Evolutionary conservation across 2,888 invertebrate genomes (phyloP).

Genomic region (Drosophila lutescens): DNA sequence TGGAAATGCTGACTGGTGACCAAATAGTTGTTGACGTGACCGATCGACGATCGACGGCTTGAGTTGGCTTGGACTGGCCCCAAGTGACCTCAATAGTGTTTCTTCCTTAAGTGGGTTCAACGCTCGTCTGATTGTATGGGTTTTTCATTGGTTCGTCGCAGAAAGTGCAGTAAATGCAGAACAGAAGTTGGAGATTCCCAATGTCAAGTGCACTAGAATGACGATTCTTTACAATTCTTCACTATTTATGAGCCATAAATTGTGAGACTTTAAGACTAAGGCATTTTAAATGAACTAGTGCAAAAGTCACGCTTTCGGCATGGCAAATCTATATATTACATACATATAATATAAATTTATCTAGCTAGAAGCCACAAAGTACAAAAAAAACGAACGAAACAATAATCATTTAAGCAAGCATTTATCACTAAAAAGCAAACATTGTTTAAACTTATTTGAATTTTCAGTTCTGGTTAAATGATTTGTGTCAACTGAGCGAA

Average conservation of each 20-base stretch:
- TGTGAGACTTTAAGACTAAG: neutral
- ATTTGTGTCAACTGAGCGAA: neutral
- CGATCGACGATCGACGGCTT: conserved; percentile 8
- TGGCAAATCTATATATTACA: no score
- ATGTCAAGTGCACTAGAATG: neutral
- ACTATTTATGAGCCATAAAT: neutral
- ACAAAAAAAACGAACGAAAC: no score
- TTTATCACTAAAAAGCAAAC: no score
- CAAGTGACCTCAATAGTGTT: conserved; percentile 48
- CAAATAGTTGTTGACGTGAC: conserved; percentile 9
- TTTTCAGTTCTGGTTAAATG: neutral
- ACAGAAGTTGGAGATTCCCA: neutral
- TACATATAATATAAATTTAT: no score
- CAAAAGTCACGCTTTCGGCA: neutral
- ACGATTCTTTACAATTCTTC: neutral
- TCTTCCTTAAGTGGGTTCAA: conserved; percentile 46
- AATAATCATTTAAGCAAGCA: no score
- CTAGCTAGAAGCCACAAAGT: no score
- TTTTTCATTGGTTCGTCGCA: neutral
- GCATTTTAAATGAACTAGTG: neutral
- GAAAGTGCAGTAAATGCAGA: neutral
- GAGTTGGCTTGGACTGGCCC: neutral
- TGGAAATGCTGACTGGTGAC: conserved; percentile 9
- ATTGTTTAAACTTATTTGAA: no score
- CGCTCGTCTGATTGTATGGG: conserved; percentile 41